These are phyloP conservation scores for Dicranocentrus wangi DNA, from an alignment of 2,888 invertebrate species.

Conservation along the genomic window DNA sequence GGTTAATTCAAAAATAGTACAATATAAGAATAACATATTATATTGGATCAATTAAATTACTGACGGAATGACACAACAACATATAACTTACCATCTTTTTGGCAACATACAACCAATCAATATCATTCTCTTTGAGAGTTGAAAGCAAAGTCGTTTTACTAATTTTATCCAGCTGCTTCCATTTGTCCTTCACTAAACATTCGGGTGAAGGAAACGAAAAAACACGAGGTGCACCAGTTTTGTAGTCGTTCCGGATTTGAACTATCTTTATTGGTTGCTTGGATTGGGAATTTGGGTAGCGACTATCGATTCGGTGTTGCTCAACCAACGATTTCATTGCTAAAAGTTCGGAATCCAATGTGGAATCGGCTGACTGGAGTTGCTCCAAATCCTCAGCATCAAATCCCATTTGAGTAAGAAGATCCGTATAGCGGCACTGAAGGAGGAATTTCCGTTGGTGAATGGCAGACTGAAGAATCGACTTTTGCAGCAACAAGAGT, in stretches of 20 bases:
- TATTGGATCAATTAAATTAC: too few relatives aligned
- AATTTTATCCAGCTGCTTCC: slow-evolving; percentile 22
- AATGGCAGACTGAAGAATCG: slow-evolving; percentile 27
- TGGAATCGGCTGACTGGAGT: neutral
- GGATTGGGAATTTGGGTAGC: neutral
- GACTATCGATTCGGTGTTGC: slow-evolving; percentile 19
- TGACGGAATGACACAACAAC: too few relatives aligned
- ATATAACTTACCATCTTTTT: slow-evolving; percentile 15
- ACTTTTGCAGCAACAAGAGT: slow-evolving; percentile 8
- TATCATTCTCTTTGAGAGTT: slow-evolving; percentile 27
- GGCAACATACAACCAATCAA: slow-evolving; percentile 38
- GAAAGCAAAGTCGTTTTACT: slow-evolving; percentile 9
- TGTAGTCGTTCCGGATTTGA: neutral
- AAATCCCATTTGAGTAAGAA: slow-evolving; percentile 40
- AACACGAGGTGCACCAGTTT: neutral
- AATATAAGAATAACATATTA: too few relatives aligned
- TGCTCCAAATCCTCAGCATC: slow-evolving; percentile 14
- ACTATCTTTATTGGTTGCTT: slow-evolving; percentile 16
- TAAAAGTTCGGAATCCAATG: slow-evolving; percentile 18
- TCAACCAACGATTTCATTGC: neutral
- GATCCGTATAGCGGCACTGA: slow-evolving; percentile 36
- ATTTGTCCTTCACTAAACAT: slow-evolving; percentile 30
- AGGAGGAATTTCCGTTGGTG: slow-evolving; percentile 20
- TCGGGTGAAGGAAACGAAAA: slow-evolving; percentile 11
- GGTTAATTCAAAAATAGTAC: too few relatives aligned